Conservation (phyloP, 2,888 invertebrate genomes). For the Drosophila nigritarsus region DNA sequence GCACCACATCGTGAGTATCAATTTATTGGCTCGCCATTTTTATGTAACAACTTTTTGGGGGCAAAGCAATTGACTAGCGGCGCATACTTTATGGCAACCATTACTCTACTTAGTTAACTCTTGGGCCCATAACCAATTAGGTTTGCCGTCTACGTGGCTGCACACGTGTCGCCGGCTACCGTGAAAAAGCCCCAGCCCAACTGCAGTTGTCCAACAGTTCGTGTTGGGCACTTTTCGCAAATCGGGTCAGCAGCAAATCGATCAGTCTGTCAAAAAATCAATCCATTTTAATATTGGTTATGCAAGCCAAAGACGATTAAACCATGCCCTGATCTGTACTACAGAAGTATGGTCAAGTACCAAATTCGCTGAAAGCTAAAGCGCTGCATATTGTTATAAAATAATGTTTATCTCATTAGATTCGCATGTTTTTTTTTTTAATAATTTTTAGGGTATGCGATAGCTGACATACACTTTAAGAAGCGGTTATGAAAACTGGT, state of each 20-base stretch:
- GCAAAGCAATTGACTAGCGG: conserved; percentile 61
- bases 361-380: not conserved
- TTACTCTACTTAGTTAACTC: conserved; percentile 39
- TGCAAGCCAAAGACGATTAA: conserved; percentile 4
- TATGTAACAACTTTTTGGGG: conserved; percentile 51
- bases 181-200: conserved; percentile 7
- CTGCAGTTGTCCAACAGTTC: conserved; percentile 34
- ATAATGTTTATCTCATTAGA: not conserved
- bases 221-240: conserved; percentile 33
- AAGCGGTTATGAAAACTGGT: conserved; percentile 15
- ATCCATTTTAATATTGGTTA: conserved; percentile 3
- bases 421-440: not conserved
- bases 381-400: not conserved
- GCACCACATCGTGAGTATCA: conserved; percentile 41
- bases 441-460: not conserved
- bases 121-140: conserved; percentile 27
- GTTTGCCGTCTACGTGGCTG: conserved; percentile 11
- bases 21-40: conserved; percentile 66
- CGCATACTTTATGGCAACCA: conserved; percentile 44
- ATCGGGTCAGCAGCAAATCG: conserved; percentile 47
- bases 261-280: conserved; percentile 45
- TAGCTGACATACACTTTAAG: not conserved
- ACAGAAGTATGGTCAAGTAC: not conserved
- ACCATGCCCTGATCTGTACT: not conserved
- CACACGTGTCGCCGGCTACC: conserved; percentile 36